Percentiles rank a stretch among this genome's conserved stretches.
Evolutionary conservation across 30 jellyfish, hydroid and myxozoan species (phyloP).

Genomic region (Aurelia sp.): DNA sequence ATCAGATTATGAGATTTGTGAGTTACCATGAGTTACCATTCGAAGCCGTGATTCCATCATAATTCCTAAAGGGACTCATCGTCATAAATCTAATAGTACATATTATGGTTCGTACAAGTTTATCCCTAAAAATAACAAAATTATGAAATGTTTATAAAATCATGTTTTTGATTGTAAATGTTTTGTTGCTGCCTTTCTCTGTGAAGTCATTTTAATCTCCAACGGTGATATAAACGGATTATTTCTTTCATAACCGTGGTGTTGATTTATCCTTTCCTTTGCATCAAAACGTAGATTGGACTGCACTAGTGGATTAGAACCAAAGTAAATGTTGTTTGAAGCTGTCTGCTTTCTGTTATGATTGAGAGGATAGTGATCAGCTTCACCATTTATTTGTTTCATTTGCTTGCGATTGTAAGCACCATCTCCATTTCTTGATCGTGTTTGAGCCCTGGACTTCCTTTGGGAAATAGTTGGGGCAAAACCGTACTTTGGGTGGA

Average conservation of each 20-base stretch:
- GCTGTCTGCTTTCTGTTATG: neutral
- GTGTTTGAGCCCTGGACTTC: neutral
- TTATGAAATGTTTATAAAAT: neutral
- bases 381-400: neutral
- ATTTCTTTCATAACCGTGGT: neutral
- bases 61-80: too few species aligned
- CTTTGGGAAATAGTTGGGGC: neutral
- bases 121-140: too few species aligned
- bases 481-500: conserved; percentile 26
- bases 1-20: too few species aligned
- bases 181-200: neutral
- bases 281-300: neutral
- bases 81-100: too few species aligned
- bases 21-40: too few species aligned
- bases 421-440: neutral
- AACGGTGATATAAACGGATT: neutral
- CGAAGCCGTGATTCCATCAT: too few species aligned
- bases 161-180: neutral
- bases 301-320: conserved; percentile 6
- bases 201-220: neutral
- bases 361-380: neutral
- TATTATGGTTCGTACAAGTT: too few species aligned
- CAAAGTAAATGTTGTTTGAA: conserved; percentile 17
- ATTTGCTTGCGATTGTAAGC: neutral
- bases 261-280: neutral